These are phyloP conservation scores for Ormia ochracea DNA, from an alignment of 2,888 invertebrate genomes.

Conservation along the genomic window DNA sequence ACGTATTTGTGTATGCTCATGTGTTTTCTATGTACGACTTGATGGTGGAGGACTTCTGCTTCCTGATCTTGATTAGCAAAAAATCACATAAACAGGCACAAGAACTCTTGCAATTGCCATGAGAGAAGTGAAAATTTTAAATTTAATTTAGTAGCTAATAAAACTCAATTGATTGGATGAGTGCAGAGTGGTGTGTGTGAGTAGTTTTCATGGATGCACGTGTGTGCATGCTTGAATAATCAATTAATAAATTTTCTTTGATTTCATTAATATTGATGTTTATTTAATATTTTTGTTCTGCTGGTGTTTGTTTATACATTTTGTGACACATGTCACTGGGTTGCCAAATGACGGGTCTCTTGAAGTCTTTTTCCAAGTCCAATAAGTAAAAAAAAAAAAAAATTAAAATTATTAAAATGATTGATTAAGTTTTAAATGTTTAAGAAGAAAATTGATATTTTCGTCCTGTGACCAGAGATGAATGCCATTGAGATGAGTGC, in stretches of 20 bases:
- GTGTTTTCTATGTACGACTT: too few relatives aligned
- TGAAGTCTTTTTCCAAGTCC: too few relatives aligned
- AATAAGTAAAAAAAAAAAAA: too few relatives aligned
- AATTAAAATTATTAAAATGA: too few relatives aligned
- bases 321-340: constrained; percentile 14
- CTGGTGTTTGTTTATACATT: not conserved
- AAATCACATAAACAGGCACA: not conserved
- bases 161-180: constrained; percentile 28
- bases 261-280: constrained; percentile 4
- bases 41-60: too few relatives aligned
- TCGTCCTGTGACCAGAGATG: too few relatives aligned
- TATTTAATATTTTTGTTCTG: not conserved
- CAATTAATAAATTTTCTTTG: constrained; percentile 17
- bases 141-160: constrained; percentile 59
- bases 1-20: too few relatives aligned
- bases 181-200: not conserved
- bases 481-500: too few relatives aligned
- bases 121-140: constrained; percentile 51
- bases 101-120: not conserved
- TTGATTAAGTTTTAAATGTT: too few relatives aligned
- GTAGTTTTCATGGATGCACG: constrained; percentile 8
- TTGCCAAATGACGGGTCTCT: not conserved
- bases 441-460: too few relatives aligned
- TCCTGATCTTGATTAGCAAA: constrained; percentile 48
- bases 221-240: not conserved